phyloP scores from a whole-genome alignment of 2,797 vertebrate genomes.

The Argyrosomus regius region DNA sequence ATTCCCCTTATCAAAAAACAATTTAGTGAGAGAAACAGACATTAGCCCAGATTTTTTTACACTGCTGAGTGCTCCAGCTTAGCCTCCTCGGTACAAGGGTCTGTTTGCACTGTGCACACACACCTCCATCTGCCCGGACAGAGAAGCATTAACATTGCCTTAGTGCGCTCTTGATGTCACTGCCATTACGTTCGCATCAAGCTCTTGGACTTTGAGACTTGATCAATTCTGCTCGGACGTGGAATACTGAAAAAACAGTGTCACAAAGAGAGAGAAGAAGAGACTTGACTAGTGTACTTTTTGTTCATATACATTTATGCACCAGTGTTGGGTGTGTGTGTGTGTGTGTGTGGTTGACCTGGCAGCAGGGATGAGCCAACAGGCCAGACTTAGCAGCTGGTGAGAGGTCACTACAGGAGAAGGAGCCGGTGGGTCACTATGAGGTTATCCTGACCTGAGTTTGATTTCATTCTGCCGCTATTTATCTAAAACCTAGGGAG shows the following conservation, averaged over 20 bases:
- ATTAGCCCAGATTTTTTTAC: conserved; percentile 76
- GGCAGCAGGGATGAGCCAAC: conserved; percentile 22
- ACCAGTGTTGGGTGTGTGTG: conserved; percentile 18
- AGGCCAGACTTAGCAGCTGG: conserved; percentile 60
- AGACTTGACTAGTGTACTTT: not conserved
- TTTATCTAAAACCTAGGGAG: conserved; percentile 84
- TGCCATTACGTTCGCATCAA: conserved; percentile 68
- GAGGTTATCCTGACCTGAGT: conserved; percentile 91
- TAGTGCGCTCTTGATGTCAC: conserved; percentile 71
- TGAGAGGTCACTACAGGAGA: conserved; percentile 88
- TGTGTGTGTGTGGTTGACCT: conserved; percentile 26
- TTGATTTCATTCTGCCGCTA: conserved; percentile 83
- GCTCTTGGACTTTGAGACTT: conserved; percentile 72
- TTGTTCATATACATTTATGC: conserved; percentile 36
- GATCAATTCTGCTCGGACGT: conserved; percentile 50
- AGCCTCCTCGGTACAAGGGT: conserved; percentile 80
- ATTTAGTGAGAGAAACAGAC: conserved; percentile 81
- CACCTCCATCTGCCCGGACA: conserved; percentile 66
- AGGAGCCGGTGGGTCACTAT: conserved; percentile 86
- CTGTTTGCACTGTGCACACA: conserved; percentile 79
- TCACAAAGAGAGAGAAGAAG: not conserved
- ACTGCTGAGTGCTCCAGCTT: conserved; percentile 60
- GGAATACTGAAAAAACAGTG: conserved; percentile 21
- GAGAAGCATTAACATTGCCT: conserved; percentile 71
- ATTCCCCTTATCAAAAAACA: conserved; percentile 84